Base-by-base conservation (phyloP, 2,888 invertebrate genomes). In the Synergus umbraculus region DNA sequence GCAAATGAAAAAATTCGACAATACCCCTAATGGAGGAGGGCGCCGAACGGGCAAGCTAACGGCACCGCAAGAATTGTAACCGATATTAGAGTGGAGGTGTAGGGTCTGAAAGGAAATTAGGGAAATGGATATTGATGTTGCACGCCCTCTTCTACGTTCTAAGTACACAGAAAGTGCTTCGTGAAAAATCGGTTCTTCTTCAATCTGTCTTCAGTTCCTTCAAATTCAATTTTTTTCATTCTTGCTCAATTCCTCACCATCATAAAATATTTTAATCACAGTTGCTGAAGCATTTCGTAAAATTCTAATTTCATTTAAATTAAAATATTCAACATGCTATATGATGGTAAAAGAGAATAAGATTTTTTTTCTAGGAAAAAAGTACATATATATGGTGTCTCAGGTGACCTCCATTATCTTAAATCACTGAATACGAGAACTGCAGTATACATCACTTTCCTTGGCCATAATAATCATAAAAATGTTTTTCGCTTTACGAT, bases 61-160 rank as follows among this genome's bases (percentile, higher is more conserved):
- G 29, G 29, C 3, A 29, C 29, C 15, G 37, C 13, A 64, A 15
- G 7, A 29, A 15, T 64, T 12, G 64, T 37, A 37, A 22, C 13
- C 8, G 64, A 64, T 64, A 64, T 64, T 12, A 60, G 2, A 10
- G 22, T 60, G 4, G 22, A 60, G 12, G 3, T 60, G 12, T 22
- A 60, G 60, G 60, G 9, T 9, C 60, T 15, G 13, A 8, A 64
- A 64, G 64, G 3, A 64, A 37, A 64, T 64, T 37, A 37, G 64
- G 41, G 37, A 64, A 64, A 64, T 64, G 29, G 41, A 64, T 64
- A 64, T 64, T 64, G 64, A 64, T 64, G 64, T 64, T 37, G 64
- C 37, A 37, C 37, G 0, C 41, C 15, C 37, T 64, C 13, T 60
- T 18, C 18, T 18, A 60, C n/a, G 18, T 9, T 60, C 37, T 12